These are phyloP conservation scores for Diadumene lineata DNA, from an alignment of 92 coral and sea anemone genomes.

Conservation along the genomic window DNA sequence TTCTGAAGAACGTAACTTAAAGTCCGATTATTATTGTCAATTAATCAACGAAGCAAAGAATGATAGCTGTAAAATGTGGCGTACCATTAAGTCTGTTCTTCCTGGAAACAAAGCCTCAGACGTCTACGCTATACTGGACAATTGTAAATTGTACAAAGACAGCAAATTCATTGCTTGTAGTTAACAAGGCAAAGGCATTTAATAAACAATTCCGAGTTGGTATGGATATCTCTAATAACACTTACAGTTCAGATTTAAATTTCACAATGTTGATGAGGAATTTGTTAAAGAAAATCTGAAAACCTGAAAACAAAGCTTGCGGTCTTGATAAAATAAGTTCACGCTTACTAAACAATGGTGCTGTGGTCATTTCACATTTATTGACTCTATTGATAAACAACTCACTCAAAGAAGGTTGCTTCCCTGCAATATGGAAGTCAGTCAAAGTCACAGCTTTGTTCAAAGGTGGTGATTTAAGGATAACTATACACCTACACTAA, in stretches of 20 bases:
- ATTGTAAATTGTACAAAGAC: neutral
- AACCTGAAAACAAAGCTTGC: constrained; percentile 25
- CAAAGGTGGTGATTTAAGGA: constrained; percentile 35
- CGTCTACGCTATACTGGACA: neutral
- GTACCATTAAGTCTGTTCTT: constrained; percentile 31
- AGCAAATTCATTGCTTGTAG: neutral
- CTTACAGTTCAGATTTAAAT: neutral
- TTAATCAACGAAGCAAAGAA: constrained; percentile 36
- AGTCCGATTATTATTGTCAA: constrained; percentile 43
- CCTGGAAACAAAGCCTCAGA: constrained; percentile 11
- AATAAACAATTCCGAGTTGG: constrained; percentile 1
- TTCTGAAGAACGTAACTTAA: constrained; percentile 23
- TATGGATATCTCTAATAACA: neutral
- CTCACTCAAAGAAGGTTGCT: constrained; percentile 17
- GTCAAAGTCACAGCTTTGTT: constrained; percentile 36
- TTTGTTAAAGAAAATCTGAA: neutral
- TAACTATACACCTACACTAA: constrained; percentile 28
- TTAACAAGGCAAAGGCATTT: constrained; percentile 11
- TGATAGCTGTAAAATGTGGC: constrained; percentile 43
- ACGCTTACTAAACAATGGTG: constrained; percentile 35
- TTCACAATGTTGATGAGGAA: neutral
- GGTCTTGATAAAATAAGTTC: constrained; percentile 41
- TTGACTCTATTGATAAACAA: constrained; percentile 17
- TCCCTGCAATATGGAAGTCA: constrained; percentile 40
- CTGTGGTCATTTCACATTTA: constrained; percentile 18